phyloP scores from a whole-genome alignment of 2,888 invertebrate species.

The Trypoxylon attenuatum region DNA sequence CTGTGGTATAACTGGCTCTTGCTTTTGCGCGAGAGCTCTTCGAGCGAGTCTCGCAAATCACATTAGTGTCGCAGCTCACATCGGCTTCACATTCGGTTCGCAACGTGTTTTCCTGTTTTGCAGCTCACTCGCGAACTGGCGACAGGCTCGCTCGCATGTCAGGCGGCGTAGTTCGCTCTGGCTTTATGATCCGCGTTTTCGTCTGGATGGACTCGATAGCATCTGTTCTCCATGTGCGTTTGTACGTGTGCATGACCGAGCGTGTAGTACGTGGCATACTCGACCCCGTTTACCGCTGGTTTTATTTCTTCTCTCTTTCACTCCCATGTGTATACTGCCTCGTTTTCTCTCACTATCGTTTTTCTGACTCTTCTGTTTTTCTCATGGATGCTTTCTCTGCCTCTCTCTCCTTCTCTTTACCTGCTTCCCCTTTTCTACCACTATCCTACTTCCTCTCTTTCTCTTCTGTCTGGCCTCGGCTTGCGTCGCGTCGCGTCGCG shows the following conservation, averaged over 20 bases:
- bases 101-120: constrained; percentile 63
- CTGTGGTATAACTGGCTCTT: neutral
- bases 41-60: constrained; percentile 53
- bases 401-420: neutral
- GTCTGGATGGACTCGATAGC: constrained; percentile 35
- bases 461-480: neutral
- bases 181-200: constrained; percentile 45
- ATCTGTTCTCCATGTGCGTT: constrained; percentile 25
- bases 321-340: neutral
- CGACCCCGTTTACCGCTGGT: too few relatives aligned
- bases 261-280: neutral
- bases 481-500: neutral
- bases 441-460: neutral
- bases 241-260: constrained; percentile 26
- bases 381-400: neutral
- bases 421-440: neutral
- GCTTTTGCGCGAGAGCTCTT: constrained; percentile 15
- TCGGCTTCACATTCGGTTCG: too few relatives aligned
- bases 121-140: constrained; percentile 42
- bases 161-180: constrained; percentile 6
- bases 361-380: neutral
- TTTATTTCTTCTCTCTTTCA: too few relatives aligned
- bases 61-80: constrained; percentile 63
- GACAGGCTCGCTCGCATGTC: constrained; percentile 16
- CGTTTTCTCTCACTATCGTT: neutral